Evolutionary conservation across 2,888 invertebrate genomes (phyloP), one percentile per base, ranked within the genome.

Genomic region (Chouioia cunea): DNA sequence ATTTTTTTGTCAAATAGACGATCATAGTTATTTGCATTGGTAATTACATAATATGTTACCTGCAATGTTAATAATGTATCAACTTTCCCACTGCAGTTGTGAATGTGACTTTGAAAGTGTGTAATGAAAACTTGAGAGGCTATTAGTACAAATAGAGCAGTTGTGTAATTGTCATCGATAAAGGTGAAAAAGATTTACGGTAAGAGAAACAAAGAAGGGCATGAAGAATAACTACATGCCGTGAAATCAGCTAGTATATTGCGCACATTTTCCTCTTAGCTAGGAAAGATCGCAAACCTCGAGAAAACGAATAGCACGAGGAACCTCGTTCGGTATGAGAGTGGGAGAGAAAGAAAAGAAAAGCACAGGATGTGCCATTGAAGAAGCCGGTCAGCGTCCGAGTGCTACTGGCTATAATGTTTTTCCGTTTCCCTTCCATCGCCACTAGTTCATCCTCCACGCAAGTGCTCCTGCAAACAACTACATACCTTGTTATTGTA

Each of bases 231-330:
- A 59, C 46, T 46, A 59, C 48, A 73, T 74, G 68, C 70, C 62
- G 73, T 62, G 66, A 76, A 79, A 80, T 77, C 75, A 75, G 64
- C 74, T 74, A 74, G 75, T 73, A 75, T 74, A 77, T 73, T 66
- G 75, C 63, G 56, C 67, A 53, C 65, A 70, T 59, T 63, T 63
- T 53, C 58, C 16, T 18, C 48, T 6, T 43, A 43, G 3, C 57
- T 27, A 27, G 12, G 36, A 1, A 43, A 6, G n/a, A 15, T 15
- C 36, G 20, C 59, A 48, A 36, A 44, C 53, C 27, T 53, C 43
- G 48, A 62, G 54, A 62, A 68, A 68, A 68, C 62, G 56, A 56
- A 56, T 53, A 16, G 56, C 62, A 48, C 62, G 47, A 48, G 54
- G 43, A 63, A 54, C 22, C 65, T 65, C 58, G 67, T 69, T 46